phyloP scores from a whole-genome alignment of 2,113 vertebrate genomes.

The Phalacrocorax pelagicus region DNA sequence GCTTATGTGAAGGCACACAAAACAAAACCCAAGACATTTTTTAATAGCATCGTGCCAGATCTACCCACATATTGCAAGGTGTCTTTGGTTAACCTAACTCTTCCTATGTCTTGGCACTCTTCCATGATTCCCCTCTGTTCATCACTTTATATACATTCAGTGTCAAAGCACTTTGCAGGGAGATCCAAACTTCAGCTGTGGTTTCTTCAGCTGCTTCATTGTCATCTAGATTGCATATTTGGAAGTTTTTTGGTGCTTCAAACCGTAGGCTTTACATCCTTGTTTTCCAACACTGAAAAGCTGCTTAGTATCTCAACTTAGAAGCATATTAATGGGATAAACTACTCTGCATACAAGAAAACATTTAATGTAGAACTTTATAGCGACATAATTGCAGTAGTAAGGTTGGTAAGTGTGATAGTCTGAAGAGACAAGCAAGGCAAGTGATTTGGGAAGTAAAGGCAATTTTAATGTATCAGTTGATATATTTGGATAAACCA shows the following conservation, averaged over 20 bases:
- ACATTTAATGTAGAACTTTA: background rate
- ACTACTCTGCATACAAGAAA: background rate
- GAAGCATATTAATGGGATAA: background rate
- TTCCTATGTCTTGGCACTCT: background rate
- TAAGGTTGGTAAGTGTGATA: background rate
- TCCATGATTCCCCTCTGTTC: background rate
- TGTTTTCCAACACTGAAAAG: background rate
- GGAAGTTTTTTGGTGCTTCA: background rate
- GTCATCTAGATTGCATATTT: background rate
- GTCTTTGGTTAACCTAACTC: background rate
- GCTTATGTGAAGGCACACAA: background rate
- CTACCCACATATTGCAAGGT: background rate
- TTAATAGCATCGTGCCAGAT: background rate
- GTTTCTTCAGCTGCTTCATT: background rate
- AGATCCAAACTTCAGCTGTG: background rate
- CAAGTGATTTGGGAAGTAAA: background rate
- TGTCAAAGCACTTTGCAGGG: background rate
- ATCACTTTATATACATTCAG: background rate
- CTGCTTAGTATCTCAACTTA: background rate
- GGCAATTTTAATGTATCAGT: background rate
- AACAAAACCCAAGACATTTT: accelerated
- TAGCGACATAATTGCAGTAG: background rate
- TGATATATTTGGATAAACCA: background rate
- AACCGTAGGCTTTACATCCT: background rate
- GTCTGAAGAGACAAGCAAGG: background rate